These are phyloP conservation scores for Hymenopus coronatus DNA, from an alignment of 2,888 invertebrate genomes.

Conservation along the genomic window DNA sequence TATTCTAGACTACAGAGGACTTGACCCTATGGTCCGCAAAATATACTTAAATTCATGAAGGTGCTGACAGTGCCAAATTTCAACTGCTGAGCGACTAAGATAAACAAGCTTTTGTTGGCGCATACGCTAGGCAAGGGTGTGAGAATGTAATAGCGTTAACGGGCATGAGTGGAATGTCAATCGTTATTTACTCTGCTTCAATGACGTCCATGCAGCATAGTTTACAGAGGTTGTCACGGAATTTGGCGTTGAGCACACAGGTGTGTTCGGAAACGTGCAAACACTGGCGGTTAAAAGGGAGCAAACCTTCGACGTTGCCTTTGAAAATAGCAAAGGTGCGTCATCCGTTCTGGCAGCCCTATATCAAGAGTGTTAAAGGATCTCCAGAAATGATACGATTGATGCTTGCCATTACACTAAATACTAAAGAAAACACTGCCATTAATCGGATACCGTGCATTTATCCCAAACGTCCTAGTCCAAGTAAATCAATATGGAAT, in stretches of 20 bases:
- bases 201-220: too few species aligned
- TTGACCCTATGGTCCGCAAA: too few species aligned
- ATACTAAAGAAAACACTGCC: too few species aligned
- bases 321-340: background rate
- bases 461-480: too few species aligned
- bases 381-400: background rate
- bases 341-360: background rate
- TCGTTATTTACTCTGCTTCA: background rate
- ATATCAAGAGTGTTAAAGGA: background rate
- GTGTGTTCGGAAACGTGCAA: background rate
- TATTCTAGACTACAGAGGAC: too few species aligned
- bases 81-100: background rate
- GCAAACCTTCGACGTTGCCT: background rate
- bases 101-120: background rate
- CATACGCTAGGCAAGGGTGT: background rate
- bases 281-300: background rate
- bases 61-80: background rate
- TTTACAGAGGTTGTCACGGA: background rate
- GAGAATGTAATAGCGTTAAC: background rate
- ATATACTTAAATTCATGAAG: too few species aligned
- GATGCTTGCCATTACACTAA: too few species aligned
- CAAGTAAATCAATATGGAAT: too few species aligned
- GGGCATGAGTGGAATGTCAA: background rate
- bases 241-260: background rate
- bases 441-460: too few species aligned